phyloP scores from a whole-genome alignment of 2,113 vertebrate genomes.

The Notarius lentiginosus region DNA sequence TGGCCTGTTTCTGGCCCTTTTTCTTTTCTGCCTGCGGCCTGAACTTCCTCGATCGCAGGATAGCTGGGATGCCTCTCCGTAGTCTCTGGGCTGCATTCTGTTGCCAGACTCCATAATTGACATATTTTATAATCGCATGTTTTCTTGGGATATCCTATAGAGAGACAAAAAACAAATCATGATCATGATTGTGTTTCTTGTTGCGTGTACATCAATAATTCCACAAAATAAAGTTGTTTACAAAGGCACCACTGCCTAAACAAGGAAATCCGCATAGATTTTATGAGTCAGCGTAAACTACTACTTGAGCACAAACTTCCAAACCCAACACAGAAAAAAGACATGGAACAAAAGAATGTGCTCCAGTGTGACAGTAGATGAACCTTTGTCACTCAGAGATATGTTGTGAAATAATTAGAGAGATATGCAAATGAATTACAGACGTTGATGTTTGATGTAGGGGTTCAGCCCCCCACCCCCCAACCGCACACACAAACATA shows the following conservation, averaged over 20 bases:
- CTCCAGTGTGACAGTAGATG: not conserved
- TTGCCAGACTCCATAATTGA: conserved; percentile 87
- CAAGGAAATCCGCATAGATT: not conserved
- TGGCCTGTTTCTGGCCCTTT: conserved; percentile 78
- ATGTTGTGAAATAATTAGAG: not conserved
- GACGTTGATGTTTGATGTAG: too few relatives aligned
- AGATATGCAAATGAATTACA: too few relatives aligned
- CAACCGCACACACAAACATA: too few relatives aligned
- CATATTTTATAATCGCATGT: conserved; percentile 79
- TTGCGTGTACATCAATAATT: not conserved
- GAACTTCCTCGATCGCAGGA: conserved; percentile 80
- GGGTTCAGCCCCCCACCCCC: too few relatives aligned
- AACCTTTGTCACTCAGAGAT: not conserved
- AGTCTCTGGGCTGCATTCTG: conserved; percentile 84
- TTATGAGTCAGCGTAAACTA: not conserved
- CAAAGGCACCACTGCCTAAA: not conserved
- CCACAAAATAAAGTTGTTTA: conserved; percentile 13
- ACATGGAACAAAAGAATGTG: not conserved
- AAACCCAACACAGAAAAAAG: not conserved
- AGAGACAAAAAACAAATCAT: conserved; percentile 41
- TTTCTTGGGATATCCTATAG: conserved; percentile 82
- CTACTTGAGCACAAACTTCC: not conserved
- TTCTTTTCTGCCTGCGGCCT: conserved; percentile 81
- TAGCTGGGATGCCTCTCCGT: conserved; percentile 81
- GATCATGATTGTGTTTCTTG: not conserved